phyloP scores from a whole-genome alignment of 2,888 invertebrate species.

The Drosophila pegasa region DNA sequence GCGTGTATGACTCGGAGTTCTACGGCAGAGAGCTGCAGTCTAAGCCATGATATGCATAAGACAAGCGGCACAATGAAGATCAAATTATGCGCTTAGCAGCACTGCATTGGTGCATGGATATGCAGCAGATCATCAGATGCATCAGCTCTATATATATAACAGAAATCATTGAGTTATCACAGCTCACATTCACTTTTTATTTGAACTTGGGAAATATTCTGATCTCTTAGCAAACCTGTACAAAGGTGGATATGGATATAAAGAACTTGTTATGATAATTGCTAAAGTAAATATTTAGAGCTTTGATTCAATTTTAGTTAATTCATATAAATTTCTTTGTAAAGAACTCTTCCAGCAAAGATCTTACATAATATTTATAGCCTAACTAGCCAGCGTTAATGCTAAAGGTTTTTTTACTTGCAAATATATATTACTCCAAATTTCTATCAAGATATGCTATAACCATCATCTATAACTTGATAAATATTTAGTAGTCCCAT shows the following conservation, averaged over 20 bases:
- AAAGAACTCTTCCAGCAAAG: too few species aligned
- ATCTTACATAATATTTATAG: too few species aligned
- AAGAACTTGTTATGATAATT: neutral
- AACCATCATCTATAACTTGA: too few species aligned
- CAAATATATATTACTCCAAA: too few species aligned
- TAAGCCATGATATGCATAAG: constrained; percentile 16
- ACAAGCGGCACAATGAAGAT: constrained; percentile 23
- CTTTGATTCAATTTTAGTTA: too few species aligned
- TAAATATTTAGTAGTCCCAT: too few species aligned
- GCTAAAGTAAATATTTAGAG: too few species aligned
- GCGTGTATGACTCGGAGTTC: constrained; percentile 14
- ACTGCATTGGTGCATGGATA: constrained; percentile 3
- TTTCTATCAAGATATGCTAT: too few species aligned
- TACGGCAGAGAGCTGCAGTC: neutral
- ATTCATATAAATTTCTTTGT: too few species aligned
- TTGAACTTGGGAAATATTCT: neutral
- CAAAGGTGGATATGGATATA: neutral
- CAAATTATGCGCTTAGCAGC: constrained; percentile 26
- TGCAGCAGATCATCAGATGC: neutral
- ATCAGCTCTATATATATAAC: constrained; percentile 1
- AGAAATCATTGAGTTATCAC: constrained; percentile 10
- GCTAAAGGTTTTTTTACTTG: too few species aligned
- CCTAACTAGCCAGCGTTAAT: too few species aligned
- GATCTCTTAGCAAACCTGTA: neutral
- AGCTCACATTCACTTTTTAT: neutral